These are phyloP conservation scores for Pithys albifrons DNA, from an alignment of 2,113 vertebrate species.

Conservation along the genomic window DNA sequence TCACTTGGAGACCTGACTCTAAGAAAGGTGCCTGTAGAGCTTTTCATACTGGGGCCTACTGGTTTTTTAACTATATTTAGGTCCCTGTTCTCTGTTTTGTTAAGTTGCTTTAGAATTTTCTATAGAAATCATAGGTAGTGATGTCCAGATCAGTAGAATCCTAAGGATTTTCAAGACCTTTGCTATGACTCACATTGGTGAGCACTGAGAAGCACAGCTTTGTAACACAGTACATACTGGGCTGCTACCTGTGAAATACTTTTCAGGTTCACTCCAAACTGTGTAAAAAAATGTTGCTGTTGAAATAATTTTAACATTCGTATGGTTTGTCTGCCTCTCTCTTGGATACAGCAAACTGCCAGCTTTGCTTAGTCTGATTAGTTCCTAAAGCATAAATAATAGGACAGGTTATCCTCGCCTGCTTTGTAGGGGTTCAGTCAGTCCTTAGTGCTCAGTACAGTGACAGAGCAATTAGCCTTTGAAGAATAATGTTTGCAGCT, in stretches of 20 bases:
- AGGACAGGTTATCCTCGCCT: neutral
- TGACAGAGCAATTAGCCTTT: neutral
- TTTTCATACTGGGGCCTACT: neutral
- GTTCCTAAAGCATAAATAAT: slow-evolving; percentile 2
- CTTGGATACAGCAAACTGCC: neutral
- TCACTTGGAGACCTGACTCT: neutral
- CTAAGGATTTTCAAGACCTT: neutral
- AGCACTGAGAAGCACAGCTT: neutral
- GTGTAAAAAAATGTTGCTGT: neutral
- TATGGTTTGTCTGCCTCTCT: neutral
- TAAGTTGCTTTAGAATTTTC: neutral
- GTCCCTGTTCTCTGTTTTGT: neutral
- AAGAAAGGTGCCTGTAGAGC: neutral
- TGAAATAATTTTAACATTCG: neutral
- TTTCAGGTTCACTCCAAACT: neutral
- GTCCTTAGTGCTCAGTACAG: neutral
- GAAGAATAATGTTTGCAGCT: slow-evolving; percentile 6
- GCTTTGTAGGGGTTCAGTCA: neutral
- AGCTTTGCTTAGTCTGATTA: neutral
- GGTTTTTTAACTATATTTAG: neutral
- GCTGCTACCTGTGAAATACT: neutral
- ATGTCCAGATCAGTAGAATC: neutral
- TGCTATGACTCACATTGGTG: neutral
- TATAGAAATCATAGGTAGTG: neutral
- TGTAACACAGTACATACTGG: neutral